These are phyloP conservation scores for Taenaris catops DNA, from an alignment of 2,888 invertebrate species.

Conservation along the genomic window DNA sequence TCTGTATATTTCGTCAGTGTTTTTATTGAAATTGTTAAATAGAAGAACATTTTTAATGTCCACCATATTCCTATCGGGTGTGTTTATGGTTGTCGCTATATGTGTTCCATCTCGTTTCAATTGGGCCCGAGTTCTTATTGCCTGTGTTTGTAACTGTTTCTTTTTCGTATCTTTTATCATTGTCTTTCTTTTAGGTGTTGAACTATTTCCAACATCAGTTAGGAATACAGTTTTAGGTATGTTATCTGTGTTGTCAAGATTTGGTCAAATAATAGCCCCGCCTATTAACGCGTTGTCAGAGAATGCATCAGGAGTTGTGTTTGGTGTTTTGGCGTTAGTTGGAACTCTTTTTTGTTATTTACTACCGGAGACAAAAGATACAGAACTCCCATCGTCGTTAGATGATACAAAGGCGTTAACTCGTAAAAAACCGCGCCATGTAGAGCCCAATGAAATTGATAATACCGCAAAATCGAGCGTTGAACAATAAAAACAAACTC, in stretches of 20 bases:
- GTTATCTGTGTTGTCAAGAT: slow-evolving; percentile 87
- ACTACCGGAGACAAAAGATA: slow-evolving; percentile 80
- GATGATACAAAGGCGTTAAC: slow-evolving; percentile 40
- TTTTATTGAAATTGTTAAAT: slow-evolving; percentile 79
- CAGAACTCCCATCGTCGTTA: slow-evolving; percentile 47
- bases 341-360: slow-evolving; percentile 82
- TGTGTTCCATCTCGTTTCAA: slow-evolving; percentile 34
- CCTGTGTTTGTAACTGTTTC: slow-evolving; percentile 86
- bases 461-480: slow-evolving; percentile 5
- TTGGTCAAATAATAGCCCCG: slow-evolving; percentile 90
- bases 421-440: slow-evolving; percentile 19
- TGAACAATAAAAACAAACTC: not conserved
- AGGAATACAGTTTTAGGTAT: slow-evolving; percentile 90
- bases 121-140: slow-evolving; percentile 78
- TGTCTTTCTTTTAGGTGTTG: slow-evolving; percentile 90
- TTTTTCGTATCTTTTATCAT: slow-evolving; percentile 90
- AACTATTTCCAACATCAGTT: slow-evolving; percentile 91
- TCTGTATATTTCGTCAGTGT: too few species aligned
- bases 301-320: slow-evolving; percentile 60
- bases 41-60: slow-evolving; percentile 81
- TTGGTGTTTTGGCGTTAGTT: slow-evolving; percentile 82
- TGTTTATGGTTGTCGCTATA: slow-evolving; percentile 45
- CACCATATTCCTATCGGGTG: slow-evolving; percentile 63
- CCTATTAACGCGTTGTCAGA: slow-evolving; percentile 82
- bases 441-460: slow-evolving; percentile 9